Base-by-base conservation (phyloP, 1,140 invertebrate genomes). In the Pseudoatta argentina region DNA sequence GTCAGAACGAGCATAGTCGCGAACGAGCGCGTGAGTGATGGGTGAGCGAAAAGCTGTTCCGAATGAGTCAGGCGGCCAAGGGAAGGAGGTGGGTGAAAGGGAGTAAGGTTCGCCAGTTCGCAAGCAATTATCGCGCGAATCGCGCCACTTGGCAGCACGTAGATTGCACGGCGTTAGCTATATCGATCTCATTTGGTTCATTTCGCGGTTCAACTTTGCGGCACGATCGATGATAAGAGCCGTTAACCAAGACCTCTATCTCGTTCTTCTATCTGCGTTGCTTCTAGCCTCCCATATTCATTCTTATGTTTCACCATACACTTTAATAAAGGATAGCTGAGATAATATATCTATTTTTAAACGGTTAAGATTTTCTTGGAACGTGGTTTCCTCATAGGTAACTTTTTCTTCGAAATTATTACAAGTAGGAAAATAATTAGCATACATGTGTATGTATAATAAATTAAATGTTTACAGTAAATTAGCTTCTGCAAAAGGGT, bases 41-140 rank as follows among this genome's bases (percentile, higher is more conserved):
- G 88, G 71, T 78, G 89, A 89, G 88, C 77, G 82, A 89, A 88
- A 86, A 89, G 88, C 81, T 87, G 77, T n/a, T 82, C 79, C 55
- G 55, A 73, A 79, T 78, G 76, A 89, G 69, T 69, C 72, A 14
- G 53, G n/a, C 18, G 30, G 72, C 16, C 30, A n/a, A 14, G 75
- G 16, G 24, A 7, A 16, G 24, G 39, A 55, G 86, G 83, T 88
- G 61, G 72, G 55, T 48, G 53, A 63, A 77, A 55, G 73, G 64
- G 79, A 85, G n/a, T 5, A 4, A 57, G 53, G 85, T 79, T 89
- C 59, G 90, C 88, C 86, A 92, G 91, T 92, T 93, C 91, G 87
- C 88, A 85, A 88, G 91, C 89, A 92, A 94, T 93, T 93, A 94
- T 92, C 88, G 85, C 86, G 86, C 90, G 88, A 92, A 91, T 87